Conservation (phyloP, 2,888 invertebrate genomes). For the Byasa hedistus region DNA sequence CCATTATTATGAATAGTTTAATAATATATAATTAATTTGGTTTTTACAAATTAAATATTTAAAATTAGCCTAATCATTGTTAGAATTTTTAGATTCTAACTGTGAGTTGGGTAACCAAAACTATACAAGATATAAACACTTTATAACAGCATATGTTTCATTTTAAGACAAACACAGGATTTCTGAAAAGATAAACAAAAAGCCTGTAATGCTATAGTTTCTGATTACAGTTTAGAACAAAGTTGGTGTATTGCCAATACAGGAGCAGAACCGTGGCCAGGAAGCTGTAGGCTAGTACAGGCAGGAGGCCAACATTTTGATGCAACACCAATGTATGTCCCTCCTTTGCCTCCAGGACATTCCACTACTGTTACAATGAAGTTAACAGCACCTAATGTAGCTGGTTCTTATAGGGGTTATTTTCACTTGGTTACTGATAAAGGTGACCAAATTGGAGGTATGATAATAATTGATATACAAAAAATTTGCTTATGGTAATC, state of each 20-base stretch:
- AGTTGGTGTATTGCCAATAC: slow-evolving; percentile 94
- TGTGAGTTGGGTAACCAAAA: too few species aligned
- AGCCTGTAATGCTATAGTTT: slow-evolving; percentile 23
- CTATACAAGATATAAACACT: too few species aligned
- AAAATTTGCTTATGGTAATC: neutral
- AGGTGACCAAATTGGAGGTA: slow-evolving; percentile 96
- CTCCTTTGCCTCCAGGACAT: slow-evolving; percentile 87
- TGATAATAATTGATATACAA: neutral
- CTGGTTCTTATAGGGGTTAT: slow-evolving; percentile 90
- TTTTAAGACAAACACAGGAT: too few species aligned
- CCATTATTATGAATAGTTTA: neutral
- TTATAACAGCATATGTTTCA: too few species aligned
- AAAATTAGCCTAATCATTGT: too few species aligned
- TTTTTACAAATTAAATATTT: neutral
- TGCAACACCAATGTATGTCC: slow-evolving; percentile 81
- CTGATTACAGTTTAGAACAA: slow-evolving; percentile 85
- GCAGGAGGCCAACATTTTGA: slow-evolving; percentile 81
- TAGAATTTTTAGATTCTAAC: too few species aligned
- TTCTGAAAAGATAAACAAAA: slow-evolving; percentile 12
- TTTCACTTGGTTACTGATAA: slow-evolving; percentile 94
- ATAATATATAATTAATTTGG: neutral
- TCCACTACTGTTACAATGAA: slow-evolving; percentile 87
- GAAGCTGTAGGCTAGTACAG: slow-evolving; percentile 87
- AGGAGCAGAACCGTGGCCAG: slow-evolving; percentile 93
- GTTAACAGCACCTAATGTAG: slow-evolving; percentile 87